Base-by-base conservation (phyloP, 2,113 vertebrate genomes). In the Syrmaticus mikado region DNA sequence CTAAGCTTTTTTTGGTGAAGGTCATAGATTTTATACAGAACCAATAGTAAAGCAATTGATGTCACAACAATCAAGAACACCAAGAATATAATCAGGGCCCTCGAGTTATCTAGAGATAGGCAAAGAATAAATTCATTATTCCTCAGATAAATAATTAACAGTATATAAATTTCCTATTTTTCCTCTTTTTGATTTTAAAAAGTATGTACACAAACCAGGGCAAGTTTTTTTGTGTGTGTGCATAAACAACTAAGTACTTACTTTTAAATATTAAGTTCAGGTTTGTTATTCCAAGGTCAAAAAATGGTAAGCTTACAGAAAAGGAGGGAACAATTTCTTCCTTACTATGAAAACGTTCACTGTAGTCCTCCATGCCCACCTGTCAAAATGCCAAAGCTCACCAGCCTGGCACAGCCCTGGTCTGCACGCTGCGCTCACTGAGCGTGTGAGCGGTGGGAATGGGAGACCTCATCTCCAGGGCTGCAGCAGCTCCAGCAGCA, bases 21-120 rank as follows among this genome's bases (percentile, higher is more conserved):
- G 48, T 97, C 86, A 90, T 98, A 99, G 94, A 99, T 99, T 97
- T 99, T 99, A 79, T 98, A 99, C 34, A 99, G 67, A 70, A 99
- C 99, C 58, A 99, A 11, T 2, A 99, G 87, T 21, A 99, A 98
- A 55, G 98, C 98, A 82, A 99, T 3, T 45, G 98, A 95, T 6
- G 98, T 99, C 87, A 99, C 84, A 94, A 99, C 16, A 66, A 99
- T 99, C 85, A 99, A 97, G 91, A 99, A 99, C 3, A 86, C 95
- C 97, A 99, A 96, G 64, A 99, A 98, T 86, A 90, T 96, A 84
- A 99, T 98, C 52, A 99, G 30, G n/a, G 98, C 98, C 89, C 87
- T 98, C 60, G 98, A 97, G 87, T 99, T 98, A 82, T 99, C 99
- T 99, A 89, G 40, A 86, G 93, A 87, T 8, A 73, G 53, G 94